These are phyloP conservation scores for Pedionomus torquatus DNA, from an alignment of 2,113 vertebrate genomes.

Conservation along the genomic window DNA sequence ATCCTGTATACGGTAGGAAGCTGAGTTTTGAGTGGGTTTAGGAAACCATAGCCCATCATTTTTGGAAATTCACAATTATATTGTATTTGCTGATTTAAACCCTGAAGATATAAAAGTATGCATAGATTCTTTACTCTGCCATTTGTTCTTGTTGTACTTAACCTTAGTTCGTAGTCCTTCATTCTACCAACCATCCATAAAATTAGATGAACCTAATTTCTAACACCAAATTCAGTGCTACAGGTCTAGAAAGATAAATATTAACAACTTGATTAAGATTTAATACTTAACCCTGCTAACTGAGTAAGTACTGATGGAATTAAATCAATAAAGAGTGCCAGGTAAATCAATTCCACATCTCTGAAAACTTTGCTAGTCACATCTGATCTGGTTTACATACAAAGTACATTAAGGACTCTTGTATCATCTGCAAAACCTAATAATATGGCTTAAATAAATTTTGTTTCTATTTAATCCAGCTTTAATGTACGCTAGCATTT, in stretches of 20 bases:
- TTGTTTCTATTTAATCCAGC: constrained; percentile 83
- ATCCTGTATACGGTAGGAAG: background rate
- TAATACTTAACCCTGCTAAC: background rate
- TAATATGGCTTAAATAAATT: background rate
- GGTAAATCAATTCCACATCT: background rate
- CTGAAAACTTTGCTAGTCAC: background rate
- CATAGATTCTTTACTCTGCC: background rate
- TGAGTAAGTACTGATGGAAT: background rate
- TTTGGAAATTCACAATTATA: background rate
- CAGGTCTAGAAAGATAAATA: background rate
- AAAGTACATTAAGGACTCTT: background rate
- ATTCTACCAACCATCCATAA: background rate
- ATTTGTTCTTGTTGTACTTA: background rate
- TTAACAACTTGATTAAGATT: background rate
- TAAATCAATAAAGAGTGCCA: background rate
- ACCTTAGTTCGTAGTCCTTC: background rate
- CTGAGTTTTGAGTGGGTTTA: background rate
- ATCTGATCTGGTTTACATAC: background rate
- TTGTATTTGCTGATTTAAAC: background rate
- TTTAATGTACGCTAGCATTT: constrained; percentile 99
- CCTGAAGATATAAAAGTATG: background rate
- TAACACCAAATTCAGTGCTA: background rate
- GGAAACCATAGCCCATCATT: background rate
- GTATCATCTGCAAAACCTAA: background rate
- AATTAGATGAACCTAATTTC: background rate